Base-by-base conservation (phyloP, 2,113 vertebrate species). In the Pyxicephalus adspersus region DNA sequence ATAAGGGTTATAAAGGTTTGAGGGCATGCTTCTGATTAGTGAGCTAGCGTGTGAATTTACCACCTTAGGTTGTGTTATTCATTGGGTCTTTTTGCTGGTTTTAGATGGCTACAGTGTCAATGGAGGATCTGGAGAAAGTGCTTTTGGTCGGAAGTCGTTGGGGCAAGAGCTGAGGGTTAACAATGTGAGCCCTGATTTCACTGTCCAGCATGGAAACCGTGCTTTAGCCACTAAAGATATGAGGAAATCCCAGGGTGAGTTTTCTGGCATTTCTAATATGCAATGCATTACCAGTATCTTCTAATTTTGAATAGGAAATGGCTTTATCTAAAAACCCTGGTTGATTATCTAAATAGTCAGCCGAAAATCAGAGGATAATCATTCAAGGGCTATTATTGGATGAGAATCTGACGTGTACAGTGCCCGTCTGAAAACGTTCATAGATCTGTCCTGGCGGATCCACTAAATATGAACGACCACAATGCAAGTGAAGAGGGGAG, bases 101-200 rank as follows among this genome's bases (percentile, higher is more conserved):
- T 57, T 84, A 67, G 98, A 96, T 95, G 95, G 94, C 92, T 96
- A 96, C 95, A 96, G 94, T 89, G 91, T 95, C 94, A 96, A 95
- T 93, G 94, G 94, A 92, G 94, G 95, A 94, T 93, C 94, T 95
- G 92, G 96, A 94, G 97, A 99, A 96, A 95, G 93, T 96, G 94
- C 97, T 92, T 96, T 96, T 98, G 96, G 95, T 98, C 96, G 98
- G 98, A 98, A 99, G 96, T 97, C 97, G 96, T 90, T 98, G 97
- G 97, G 96, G 98, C 96, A 99, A 99, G 98, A 99, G 98, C 96
- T 99, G 98, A 99, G 97, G 90, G 91, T 96, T 92, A 98, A 98
- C 93, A 95, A 99, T 95, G 95, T 98, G 95, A 99, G 95, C 85
- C 84, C 92, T 93, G 98, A 99, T 94, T 95, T 95, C 91, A 93